Conservation (phyloP, 2,888 invertebrate species). For the Listrodromus nycthemerus region DNA sequence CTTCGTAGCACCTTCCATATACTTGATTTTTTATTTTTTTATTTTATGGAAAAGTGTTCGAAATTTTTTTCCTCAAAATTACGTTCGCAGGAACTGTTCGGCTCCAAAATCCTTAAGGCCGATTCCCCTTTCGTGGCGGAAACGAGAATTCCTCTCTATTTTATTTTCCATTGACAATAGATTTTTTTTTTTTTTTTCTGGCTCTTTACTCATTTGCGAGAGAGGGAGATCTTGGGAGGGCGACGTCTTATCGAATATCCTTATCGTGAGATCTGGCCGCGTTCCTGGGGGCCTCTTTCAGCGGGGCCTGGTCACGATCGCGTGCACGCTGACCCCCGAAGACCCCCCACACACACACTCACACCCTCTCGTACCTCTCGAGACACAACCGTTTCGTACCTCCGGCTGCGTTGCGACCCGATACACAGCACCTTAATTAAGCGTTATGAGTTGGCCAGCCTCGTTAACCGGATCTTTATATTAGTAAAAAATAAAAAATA, state of each 20-base stretch:
- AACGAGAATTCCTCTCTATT: background rate
- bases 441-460: slow-evolving; percentile 83
- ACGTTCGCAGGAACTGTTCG: too few relatives aligned
- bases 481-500: background rate
- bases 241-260: slow-evolving; percentile 82
- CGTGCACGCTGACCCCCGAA: slow-evolving; percentile 72
- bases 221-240: slow-evolving; percentile 81
- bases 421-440: slow-evolving; percentile 82
- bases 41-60: too few relatives aligned
- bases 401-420: slow-evolving; percentile 26
- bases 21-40: too few relatives aligned
- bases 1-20: too few relatives aligned
- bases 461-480: slow-evolving; percentile 80
- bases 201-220: slow-evolving; percentile 44
- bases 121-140: background rate
- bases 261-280: slow-evolving; percentile 83
- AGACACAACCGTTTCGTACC: slow-evolving; percentile 37
- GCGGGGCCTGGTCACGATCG: slow-evolving; percentile 81
- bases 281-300: slow-evolving; percentile 76
- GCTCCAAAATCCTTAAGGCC: too few relatives aligned
- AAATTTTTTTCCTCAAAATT: too few relatives aligned
- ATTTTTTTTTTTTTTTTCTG: slow-evolving; percentile 25
- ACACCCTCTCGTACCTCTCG: slow-evolving; percentile 60
- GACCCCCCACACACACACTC: slow-evolving; percentile 70
- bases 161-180: slow-evolving; percentile 44